Evolutionary conservation across 2,888 invertebrate species (phyloP).

Genomic region (Argyresthia goedartella): DNA sequence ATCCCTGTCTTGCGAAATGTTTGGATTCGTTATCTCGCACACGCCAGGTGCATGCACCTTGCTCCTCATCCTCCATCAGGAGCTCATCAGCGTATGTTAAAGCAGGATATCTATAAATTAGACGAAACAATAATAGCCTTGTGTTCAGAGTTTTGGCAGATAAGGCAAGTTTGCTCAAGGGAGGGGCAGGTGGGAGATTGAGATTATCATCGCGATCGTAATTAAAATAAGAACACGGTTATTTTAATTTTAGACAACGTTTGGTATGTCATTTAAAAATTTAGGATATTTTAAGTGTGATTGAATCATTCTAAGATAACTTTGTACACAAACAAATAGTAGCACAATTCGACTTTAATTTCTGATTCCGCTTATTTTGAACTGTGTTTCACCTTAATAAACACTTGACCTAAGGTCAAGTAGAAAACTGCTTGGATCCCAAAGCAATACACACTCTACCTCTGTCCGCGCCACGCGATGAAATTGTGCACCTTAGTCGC

Average conservation of each 20-base stretch:
- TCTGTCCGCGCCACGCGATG: constrained; percentile 26
- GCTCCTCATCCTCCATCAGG: constrained; percentile 50
- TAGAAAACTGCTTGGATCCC: too few relatives aligned
- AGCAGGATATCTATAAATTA: constrained; percentile 49
- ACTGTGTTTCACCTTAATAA: too few relatives aligned
- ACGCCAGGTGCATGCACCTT: constrained; percentile 35
- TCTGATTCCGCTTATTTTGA: too few relatives aligned
- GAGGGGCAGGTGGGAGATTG: constrained; percentile 46
- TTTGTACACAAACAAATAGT: too few relatives aligned
- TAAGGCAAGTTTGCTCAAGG: constrained; percentile 40
- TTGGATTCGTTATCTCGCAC: constrained; percentile 63
- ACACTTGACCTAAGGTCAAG: too few relatives aligned
- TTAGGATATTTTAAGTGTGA: too few relatives aligned
- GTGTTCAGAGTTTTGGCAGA: constrained; percentile 43
- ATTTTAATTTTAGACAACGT: too few relatives aligned
- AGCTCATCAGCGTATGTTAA: constrained; percentile 29
- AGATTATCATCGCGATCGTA: constrained; percentile 12
- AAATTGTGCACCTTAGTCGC: constrained; percentile 43
- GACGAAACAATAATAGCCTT: constrained; percentile 43
- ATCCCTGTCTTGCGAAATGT: constrained; percentile 57
- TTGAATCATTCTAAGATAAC: too few relatives aligned
- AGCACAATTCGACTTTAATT: too few relatives aligned
- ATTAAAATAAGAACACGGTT: constrained; percentile 33
- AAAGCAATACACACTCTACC: too few relatives aligned
- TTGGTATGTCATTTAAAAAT: too few relatives aligned